These are phyloP conservation scores for Luperina testacea DNA, from an alignment of 2,888 invertebrate species.

Conservation along the genomic window DNA sequence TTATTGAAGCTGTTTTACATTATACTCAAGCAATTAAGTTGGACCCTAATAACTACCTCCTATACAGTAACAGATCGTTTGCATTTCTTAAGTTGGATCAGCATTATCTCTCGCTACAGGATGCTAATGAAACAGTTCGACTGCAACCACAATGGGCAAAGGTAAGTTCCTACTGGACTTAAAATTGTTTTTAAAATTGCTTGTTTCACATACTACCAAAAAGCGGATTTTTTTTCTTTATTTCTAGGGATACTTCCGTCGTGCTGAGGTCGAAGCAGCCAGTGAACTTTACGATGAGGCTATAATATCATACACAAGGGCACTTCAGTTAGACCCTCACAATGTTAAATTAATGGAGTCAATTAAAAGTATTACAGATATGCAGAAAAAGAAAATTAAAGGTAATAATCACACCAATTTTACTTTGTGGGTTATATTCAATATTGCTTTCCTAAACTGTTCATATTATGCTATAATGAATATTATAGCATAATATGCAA, in stretches of 20 bases:
- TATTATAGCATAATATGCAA: too few relatives aligned
- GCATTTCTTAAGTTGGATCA: conserved; percentile 94
- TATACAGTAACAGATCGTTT: conserved; percentile 95
- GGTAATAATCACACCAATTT: conserved; percentile 79
- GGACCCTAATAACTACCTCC: conserved; percentile 92
- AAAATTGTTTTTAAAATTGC: background rate
- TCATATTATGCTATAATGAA: background rate
- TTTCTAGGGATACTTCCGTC: conserved; percentile 92
- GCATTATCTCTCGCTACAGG: conserved; percentile 93
- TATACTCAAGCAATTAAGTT: conserved; percentile 95
- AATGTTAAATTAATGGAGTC: conserved; percentile 91
- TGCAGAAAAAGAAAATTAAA: conserved; percentile 90
- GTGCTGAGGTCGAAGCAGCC: conserved; percentile 93
- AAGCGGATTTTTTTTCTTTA: conserved; percentile 1
- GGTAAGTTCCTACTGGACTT: conserved; percentile 78
- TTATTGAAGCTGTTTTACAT: conserved; percentile 93
- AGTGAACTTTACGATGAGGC: conserved; percentile 92
- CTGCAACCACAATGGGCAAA: conserved; percentile 95
- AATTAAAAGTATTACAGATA: conserved; percentile 90
- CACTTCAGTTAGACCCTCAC: conserved; percentile 92
- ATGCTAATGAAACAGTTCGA: conserved; percentile 94
- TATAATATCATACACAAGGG: conserved; percentile 92
- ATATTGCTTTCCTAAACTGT: background rate
- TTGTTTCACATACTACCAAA: background rate
- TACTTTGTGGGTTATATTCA: background rate